Evolutionary conservation across 2,888 invertebrate species (phyloP), one percentile per base, ranked within the genome.

Genomic region (Agriopis aurantiaria): DNA sequence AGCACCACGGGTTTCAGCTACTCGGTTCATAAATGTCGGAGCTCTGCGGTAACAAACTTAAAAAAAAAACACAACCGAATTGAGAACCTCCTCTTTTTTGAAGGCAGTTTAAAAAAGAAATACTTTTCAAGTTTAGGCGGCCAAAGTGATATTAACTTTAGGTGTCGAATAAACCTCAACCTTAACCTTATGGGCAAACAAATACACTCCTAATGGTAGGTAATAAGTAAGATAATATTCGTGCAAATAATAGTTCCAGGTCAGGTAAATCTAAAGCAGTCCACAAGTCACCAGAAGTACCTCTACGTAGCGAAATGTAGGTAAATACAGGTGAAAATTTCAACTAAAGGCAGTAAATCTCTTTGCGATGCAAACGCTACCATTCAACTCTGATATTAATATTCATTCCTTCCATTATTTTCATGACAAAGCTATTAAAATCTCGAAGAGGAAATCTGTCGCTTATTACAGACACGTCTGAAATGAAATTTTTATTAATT

Each of bases 371-470:
- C 88, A 88, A 89, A 90, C 86, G 87, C 81, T 86, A 84, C 85
- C 83, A 88, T 90, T 89, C 86, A 87, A 85, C 84, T 84, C 75
- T 80, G 82, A 82, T 87, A 90, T 90, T 89, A 90, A 90, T 90
- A 90, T 91, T 91, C 88, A 90, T 90, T 88, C 81, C 80, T 77
- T 81, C 84, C 85, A 88, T 90, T 89, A 89, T 90, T 86, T 85
- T 80, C 85, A 83, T 85, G 83, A 88, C 86, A 82, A 82, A 80
- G 86, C 88, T 86, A 88, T 89, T 88, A 88, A 88, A 89, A 89
- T 86, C 84, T 85, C 81, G 82, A 67, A 73, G 65, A 65, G 72
- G 67, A 73, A 73, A 68, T 75, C 74, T 73, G 17, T 52, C 78
- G 81, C 82, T 80, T 85, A 85, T 85, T 86, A 84, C 83, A 82